Conservation (phyloP, 2,888 invertebrate species). For the Drosophila hamatofila region DNA sequence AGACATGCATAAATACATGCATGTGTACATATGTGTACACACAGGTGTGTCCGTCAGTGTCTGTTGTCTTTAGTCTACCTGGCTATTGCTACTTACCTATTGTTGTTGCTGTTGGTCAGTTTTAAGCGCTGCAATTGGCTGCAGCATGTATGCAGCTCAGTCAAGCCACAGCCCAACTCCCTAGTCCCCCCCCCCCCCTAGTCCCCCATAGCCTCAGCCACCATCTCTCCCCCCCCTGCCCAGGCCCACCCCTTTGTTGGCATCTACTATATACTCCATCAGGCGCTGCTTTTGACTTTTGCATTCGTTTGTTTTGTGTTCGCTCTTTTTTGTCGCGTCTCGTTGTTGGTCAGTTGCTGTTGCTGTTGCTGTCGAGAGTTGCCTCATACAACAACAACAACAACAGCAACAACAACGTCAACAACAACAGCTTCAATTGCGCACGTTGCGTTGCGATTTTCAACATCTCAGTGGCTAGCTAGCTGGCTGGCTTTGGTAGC, state of each 20-base stretch:
- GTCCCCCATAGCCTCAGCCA: no score
- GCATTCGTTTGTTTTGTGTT: constrained; percentile 64
- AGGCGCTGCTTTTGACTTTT: constrained; percentile 43
- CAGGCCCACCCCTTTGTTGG: neutral
- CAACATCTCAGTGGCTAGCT: constrained; percentile 58
- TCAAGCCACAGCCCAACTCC: neutral
- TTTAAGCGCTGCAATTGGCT: constrained; percentile 33
- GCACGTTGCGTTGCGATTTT: constrained; percentile 77
- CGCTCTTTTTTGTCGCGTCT: constrained; percentile 56
- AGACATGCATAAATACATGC: neutral
- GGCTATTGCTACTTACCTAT: constrained; percentile 11
- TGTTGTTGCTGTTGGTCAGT: constrained; percentile 37
- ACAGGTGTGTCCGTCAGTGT: neutral
- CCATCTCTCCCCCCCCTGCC: neutral
- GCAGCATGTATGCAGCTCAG: constrained; percentile 7
- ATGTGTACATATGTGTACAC: no score
- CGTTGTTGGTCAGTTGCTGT: constrained; percentile 50
- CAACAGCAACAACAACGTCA: constrained; percentile 29
- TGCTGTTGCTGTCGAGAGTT: constrained; percentile 26
- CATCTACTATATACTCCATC: constrained; percentile 4
- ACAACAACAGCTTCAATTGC: constrained; percentile 68
- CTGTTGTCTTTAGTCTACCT: constrained; percentile 26
- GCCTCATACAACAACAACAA: constrained; percentile 19
- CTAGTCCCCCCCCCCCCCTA: neutral
- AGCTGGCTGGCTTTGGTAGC: constrained; percentile 14